Conservation (phyloP, 2,888 invertebrate genomes). For the Dermolepida albohirtum region DNA sequence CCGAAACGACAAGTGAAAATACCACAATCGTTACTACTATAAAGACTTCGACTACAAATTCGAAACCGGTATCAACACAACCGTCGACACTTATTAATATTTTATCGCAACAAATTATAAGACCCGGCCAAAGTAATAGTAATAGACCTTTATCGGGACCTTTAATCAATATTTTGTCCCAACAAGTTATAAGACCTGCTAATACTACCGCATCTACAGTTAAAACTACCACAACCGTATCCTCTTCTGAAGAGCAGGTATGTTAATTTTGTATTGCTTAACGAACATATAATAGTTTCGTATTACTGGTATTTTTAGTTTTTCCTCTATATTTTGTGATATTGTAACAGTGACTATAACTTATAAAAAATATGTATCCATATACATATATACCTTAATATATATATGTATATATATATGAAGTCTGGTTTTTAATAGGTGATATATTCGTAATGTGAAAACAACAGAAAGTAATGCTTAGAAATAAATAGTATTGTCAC, state of each 20-base stretch:
- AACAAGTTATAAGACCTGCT: constrained; percentile 61
- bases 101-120: constrained; percentile 67
- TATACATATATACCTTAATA: no score
- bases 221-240: constrained; percentile 51
- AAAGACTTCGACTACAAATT: constrained; percentile 42
- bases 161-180: constrained; percentile 63
- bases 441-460: no score
- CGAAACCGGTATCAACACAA: constrained; percentile 59
- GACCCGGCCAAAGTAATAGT: constrained; percentile 55
- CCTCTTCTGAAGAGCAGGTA: constrained; percentile 54
- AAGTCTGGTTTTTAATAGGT: no score
- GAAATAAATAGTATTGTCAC: no score
- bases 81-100: constrained; percentile 68
- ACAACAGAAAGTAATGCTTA: no score
- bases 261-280: constrained; percentile 52
- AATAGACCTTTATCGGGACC: constrained; percentile 54
- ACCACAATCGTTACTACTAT: constrained; percentile 43
- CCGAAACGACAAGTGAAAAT: constrained; percentile 54
- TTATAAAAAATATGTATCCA: no score
- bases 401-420: no score
- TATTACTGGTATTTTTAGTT: no score
- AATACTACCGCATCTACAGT: constrained; percentile 49
- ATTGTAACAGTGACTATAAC: no score
- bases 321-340: no score
- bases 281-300: no score